Evolutionary conservation across 2,797 vertebrate genomes (phyloP).

Genomic region (Sebastes dallii): DNA sequence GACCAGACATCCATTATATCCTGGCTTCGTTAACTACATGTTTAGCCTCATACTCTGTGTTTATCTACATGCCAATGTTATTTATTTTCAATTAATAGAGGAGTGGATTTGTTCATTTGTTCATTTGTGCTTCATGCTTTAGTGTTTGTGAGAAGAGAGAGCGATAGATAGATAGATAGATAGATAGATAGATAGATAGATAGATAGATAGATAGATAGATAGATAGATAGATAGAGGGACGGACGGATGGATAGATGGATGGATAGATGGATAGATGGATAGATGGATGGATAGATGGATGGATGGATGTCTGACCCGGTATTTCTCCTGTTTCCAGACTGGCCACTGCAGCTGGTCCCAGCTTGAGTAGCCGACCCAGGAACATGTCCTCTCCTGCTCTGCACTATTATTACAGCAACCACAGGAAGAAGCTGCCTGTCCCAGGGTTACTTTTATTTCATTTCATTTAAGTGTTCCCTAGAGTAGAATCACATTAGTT

Average conservation of each 20-base stretch:
- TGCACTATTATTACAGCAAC: slow-evolving; percentile 80
- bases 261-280: too few relatives aligned
- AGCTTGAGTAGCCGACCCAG: slow-evolving; percentile 72
- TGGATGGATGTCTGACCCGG: slow-evolving; percentile 35
- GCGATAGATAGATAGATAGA: not conserved
- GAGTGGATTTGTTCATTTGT: not conserved
- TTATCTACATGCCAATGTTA: not conserved
- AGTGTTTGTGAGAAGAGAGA: not conserved
- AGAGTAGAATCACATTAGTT: not conserved
- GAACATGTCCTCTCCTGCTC: slow-evolving; percentile 79
- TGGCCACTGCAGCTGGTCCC: slow-evolving; percentile 65
- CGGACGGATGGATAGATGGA: not conserved
- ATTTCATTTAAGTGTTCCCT: slow-evolving; percentile 13
- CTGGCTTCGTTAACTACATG: fast-evolving
- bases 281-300: not conserved
- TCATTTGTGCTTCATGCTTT: not conserved
- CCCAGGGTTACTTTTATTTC: slow-evolving; percentile 69
- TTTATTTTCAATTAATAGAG: not conserved
- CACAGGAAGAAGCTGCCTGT: slow-evolving; percentile 71
- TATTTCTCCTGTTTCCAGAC: slow-evolving; percentile 73
- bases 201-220: not conserved
- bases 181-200: not conserved
- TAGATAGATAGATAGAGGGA: not conserved
- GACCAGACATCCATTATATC: not conserved
- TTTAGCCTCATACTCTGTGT: slow-evolving; percentile 16